phyloP scores from a whole-genome alignment of 2,113 vertebrate genomes.

The Sinocyclocheilus grahami region DNA sequence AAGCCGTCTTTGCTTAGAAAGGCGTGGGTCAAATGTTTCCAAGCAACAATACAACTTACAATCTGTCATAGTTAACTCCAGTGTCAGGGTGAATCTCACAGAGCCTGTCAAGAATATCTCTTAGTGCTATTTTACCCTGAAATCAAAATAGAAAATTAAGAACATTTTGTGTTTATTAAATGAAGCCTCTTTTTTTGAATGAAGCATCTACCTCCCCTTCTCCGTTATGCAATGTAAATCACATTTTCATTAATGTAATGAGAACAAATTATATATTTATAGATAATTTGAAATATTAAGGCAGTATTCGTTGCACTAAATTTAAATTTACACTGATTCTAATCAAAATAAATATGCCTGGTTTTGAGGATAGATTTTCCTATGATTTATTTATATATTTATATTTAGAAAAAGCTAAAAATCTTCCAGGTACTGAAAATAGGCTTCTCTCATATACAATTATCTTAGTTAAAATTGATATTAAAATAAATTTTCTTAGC shows the following conservation, averaged over 20 bases:
- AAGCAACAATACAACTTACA: constrained; percentile 30
- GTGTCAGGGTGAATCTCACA: not conserved
- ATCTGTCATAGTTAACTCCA: not conserved
- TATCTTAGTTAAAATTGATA: too few species aligned
- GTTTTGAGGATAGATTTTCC: too few species aligned
- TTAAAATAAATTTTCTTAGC: too few species aligned
- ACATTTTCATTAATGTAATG: not conserved
- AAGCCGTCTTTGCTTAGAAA: constrained; percentile 16
- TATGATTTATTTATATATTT: too few species aligned
- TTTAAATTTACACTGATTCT: not conserved
- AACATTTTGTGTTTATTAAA: not conserved
- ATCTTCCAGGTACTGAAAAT: too few species aligned
- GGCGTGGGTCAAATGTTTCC: constrained; percentile 26
- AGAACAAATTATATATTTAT: not conserved
- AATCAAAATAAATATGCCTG: not conserved
- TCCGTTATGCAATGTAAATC: not conserved
- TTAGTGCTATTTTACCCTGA: not conserved
- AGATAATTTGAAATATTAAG: not conserved
- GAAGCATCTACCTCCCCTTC: not conserved
- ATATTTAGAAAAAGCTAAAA: too few species aligned
- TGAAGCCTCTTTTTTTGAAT: not conserved
- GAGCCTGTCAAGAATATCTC: not conserved
- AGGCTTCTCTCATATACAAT: too few species aligned
- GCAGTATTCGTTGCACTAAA: not conserved
- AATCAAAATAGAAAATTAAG: not conserved